These are phyloP conservation scores for Tylochromis polylepis DNA, from an alignment of 2,113 vertebrate species.

Conservation along the genomic window DNA sequence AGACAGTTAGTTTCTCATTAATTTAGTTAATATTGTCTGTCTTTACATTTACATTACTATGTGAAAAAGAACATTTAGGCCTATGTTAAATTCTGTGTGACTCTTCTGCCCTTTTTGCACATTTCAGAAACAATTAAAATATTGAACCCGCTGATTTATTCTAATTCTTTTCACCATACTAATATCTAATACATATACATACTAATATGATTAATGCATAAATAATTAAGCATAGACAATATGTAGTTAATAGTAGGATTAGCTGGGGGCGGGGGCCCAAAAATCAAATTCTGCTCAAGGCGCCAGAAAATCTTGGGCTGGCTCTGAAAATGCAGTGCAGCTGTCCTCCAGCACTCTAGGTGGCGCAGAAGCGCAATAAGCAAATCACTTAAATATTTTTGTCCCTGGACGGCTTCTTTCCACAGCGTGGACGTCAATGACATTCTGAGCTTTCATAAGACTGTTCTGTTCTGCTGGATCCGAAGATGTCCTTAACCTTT, in stretches of 20 bases:
- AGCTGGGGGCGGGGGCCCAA: neutral
- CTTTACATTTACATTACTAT: neutral
- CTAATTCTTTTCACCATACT: neutral
- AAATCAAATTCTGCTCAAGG: neutral
- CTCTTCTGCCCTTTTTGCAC: neutral
- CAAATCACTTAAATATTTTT: neutral
- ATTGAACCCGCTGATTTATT: neutral
- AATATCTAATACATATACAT: neutral
- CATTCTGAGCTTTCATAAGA: neutral
- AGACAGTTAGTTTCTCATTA: neutral
- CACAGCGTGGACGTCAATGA: conserved; percentile 59
- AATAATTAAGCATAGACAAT: neutral
- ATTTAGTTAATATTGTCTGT: neutral
- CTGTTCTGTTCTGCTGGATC: neutral
- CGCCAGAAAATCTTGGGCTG: neutral
- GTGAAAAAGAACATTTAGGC: neutral
- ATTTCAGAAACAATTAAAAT: neutral
- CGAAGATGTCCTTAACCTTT: conserved; percentile 43
- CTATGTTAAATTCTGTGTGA: neutral
- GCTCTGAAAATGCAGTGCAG: neutral
- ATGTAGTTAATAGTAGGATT: neutral
- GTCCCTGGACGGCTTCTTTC: conserved; percentile 2
- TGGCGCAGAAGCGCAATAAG: neutral
- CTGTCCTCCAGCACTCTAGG: conserved; percentile 22
- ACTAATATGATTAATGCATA: neutral